phyloP scores from a whole-genome alignment of 2,888 invertebrate genomes.

The Uropetala carovei region DNA sequence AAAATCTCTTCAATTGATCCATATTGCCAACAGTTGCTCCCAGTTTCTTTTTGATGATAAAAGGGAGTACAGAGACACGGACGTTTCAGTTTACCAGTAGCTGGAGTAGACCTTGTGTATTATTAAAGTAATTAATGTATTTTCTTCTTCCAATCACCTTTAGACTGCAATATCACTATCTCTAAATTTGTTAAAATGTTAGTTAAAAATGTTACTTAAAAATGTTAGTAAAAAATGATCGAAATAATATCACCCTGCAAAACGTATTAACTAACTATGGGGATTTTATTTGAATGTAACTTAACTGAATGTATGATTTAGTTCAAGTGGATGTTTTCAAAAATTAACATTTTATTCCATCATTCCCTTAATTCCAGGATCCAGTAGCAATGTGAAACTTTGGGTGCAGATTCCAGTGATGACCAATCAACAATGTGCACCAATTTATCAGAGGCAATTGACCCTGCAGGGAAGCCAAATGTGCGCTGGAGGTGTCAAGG shows the following conservation, averaged over 20 bases:
- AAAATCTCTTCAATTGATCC: too few relatives aligned
- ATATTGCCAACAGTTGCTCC: too few relatives aligned
- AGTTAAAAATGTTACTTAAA: too few relatives aligned
- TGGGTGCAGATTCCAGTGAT: constrained; percentile 49
- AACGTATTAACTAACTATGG: neutral
- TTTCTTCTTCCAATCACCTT: too few relatives aligned
- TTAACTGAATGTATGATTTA: neutral
- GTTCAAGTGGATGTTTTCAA: neutral
- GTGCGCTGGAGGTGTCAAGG: constrained; percentile 66
- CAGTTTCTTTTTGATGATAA: too few relatives aligned
- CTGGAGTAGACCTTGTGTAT: too few relatives aligned
- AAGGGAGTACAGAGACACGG: too few relatives aligned
- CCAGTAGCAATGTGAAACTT: constrained; percentile 16
- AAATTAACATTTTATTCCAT: neutral
- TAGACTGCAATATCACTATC: too few relatives aligned
- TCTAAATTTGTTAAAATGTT: too few relatives aligned
- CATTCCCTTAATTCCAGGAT: neutral
- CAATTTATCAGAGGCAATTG: constrained; percentile 28
- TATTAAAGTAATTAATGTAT: too few relatives aligned
- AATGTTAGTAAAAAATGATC: too few relatives aligned
- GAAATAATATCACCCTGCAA: neutral
- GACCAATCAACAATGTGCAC: constrained; percentile 19
- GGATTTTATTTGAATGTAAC: neutral
- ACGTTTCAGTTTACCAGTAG: too few relatives aligned
- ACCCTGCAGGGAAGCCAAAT: constrained; percentile 61